Conservation (phyloP, 2,888 invertebrate species). For the Drosophila lutescens region DNA sequence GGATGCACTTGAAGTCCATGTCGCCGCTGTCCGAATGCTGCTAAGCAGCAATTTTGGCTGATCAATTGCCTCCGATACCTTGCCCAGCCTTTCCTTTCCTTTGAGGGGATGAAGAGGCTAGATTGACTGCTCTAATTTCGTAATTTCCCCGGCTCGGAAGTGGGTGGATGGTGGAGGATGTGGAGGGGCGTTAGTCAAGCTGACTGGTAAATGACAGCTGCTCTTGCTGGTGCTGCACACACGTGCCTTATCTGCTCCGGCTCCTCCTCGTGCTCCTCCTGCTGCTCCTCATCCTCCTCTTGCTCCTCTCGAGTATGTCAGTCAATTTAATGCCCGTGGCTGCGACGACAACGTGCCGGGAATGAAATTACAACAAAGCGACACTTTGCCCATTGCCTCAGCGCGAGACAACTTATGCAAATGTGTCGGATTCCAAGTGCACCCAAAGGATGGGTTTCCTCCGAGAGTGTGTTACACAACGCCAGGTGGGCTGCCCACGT, state of each 20-base stretch:
- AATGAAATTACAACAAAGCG: constrained; percentile 58
- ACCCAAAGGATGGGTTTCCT: constrained; percentile 17
- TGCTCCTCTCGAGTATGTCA: constrained; percentile 44
- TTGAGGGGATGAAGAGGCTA: constrained; percentile 17
- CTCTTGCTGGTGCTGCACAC: constrained; percentile 40
- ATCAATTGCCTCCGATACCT: constrained; percentile 67
- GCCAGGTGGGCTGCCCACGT: constrained; percentile 11
- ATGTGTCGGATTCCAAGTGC: constrained; percentile 46
- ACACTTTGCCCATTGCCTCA: constrained; percentile 56
- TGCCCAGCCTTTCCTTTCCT: neutral
- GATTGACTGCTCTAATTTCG: constrained; percentile 49
- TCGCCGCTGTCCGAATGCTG: constrained; percentile 32
- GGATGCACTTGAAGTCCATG: constrained; percentile 41
- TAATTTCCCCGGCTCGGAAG: constrained; percentile 37
- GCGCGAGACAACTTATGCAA: constrained; percentile 65
- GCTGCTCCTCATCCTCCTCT: constrained; percentile 42
- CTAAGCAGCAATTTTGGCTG: constrained; percentile 55
- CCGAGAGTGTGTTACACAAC: constrained; percentile 5
- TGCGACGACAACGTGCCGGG: constrained; percentile 54
- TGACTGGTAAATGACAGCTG: constrained; percentile 62
- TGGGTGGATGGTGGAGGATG: neutral
- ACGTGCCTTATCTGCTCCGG: constrained; percentile 67
- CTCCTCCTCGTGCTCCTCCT: constrained; percentile 22
- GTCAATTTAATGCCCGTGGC: constrained; percentile 58
- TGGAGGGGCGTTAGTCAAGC: constrained; percentile 3